Evolutionary conservation across 1,140 invertebrate species (phyloP).

Genomic region (Temnothorax longispinosus): DNA sequence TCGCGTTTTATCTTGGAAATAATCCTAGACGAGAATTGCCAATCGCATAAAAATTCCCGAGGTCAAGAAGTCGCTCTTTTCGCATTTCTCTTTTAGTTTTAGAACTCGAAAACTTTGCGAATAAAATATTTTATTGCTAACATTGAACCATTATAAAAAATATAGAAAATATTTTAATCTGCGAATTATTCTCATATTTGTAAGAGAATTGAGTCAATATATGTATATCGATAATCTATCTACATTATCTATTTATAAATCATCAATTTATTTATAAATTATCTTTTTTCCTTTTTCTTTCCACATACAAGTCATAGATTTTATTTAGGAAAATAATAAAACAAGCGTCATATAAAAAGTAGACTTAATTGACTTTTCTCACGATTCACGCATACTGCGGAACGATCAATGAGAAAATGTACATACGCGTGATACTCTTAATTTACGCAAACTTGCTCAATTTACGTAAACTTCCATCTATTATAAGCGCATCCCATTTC

Average conservation of each 20-base stretch:
- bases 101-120: not conserved
- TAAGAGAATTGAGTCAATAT: not conserved
- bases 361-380: not conserved
- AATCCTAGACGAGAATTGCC: not conserved
- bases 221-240: not conserved
- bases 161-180: not conserved
- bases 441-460: slow-evolving; percentile 35
- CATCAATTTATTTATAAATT: not conserved
- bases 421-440: not conserved
- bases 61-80: not conserved
- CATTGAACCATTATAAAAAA: not conserved
- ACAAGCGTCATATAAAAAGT: not conserved
- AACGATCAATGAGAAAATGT: not conserved
- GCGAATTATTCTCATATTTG: not conserved
- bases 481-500: slow-evolving; percentile 32
- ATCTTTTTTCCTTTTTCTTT: not conserved
- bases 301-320: not conserved
- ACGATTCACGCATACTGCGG: not conserved
- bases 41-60: not conserved
- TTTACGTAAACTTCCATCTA: slow-evolving; percentile 18
- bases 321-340: not conserved
- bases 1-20: not conserved
- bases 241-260: not conserved
- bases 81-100: not conserved
- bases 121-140: not conserved